Conservation (phyloP, 2,888 invertebrate species). For the Dorcus hopei region DNA sequence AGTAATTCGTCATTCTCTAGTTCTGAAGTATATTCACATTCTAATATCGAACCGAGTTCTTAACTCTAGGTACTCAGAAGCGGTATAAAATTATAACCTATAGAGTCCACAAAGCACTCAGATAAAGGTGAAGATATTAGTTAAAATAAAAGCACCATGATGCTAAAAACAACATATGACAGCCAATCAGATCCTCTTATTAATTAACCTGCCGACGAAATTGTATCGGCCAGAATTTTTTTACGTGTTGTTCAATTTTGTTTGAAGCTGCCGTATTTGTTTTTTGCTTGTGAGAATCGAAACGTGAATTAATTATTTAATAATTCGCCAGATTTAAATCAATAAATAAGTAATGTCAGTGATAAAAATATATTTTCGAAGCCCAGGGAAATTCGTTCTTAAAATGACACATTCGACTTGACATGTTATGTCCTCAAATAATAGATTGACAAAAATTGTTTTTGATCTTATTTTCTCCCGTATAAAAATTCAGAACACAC, state of each 20-base stretch:
- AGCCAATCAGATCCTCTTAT: constrained; percentile 37
- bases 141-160: constrained; percentile 39
- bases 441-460: constrained; percentile 38
- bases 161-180: constrained; percentile 41
- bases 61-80: constrained; percentile 19
- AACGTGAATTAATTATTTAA: constrained; percentile 20
- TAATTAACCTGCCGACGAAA: constrained; percentile 37
- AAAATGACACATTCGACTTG: not conserved
- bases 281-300: not conserved
- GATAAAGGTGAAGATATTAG: constrained; percentile 37
- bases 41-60: constrained; percentile 16
- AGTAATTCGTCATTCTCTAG: too few relatives aligned
- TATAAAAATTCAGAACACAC: constrained; percentile 39
- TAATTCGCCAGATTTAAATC: constrained; percentile 17
- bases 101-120: constrained; percentile 26
- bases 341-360: too few relatives aligned
- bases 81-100: constrained; percentile 27
- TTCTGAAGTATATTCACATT: constrained; percentile 15
- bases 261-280: not conserved
- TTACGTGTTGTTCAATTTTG: not conserved
- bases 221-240: constrained; percentile 19
- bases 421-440: constrained; percentile 31
- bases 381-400: too few relatives aligned
- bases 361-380: too few relatives aligned
- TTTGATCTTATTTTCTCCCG: constrained; percentile 41